Percentiles rank a stretch among this genome's conserved stretches.
Conservation (phyloP, 64 coral and sea anemone species). For the Dendronephthya gigantea region DNA sequence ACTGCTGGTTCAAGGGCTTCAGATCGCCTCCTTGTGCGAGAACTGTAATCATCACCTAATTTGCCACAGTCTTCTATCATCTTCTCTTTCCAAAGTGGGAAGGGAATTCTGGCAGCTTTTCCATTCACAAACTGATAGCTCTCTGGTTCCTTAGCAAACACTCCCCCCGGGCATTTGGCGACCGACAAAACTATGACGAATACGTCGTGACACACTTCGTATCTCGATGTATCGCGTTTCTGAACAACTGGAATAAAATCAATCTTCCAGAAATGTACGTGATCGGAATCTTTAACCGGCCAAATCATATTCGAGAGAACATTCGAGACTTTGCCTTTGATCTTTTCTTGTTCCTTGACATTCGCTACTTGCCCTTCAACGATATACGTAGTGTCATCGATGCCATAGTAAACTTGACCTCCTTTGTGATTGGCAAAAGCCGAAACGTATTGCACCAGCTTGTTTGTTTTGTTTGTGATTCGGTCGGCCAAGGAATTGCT, state of each 20-base stretch:
- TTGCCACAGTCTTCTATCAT: neutral
- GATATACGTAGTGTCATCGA: neutral
- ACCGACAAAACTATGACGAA: neutral
- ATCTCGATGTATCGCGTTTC: neutral
- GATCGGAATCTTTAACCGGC: neutral
- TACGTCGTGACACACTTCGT: neutral
- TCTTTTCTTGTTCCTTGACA: neutral
- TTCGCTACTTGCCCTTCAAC: neutral
- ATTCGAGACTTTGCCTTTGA: neutral
- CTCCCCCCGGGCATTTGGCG: neutral
- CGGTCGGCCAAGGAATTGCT: neutral
- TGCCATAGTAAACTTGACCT: neutral
- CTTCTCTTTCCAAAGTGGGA: neutral
- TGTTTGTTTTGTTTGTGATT: neutral
- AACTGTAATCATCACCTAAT: neutral
- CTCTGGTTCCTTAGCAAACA: neutral
- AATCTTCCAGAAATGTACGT: neutral
- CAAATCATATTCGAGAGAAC: neutral
- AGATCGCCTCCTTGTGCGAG: neutral
- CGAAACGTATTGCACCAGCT: neutral
- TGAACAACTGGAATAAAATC: neutral
- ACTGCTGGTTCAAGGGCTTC: neutral
- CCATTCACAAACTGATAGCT: neutral
- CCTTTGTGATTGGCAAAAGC: neutral
- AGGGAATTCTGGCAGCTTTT: neutral